Evolutionary conservation across 2,797 vertebrate species (phyloP).

Genomic region (Iguana delicatissima): DNA sequence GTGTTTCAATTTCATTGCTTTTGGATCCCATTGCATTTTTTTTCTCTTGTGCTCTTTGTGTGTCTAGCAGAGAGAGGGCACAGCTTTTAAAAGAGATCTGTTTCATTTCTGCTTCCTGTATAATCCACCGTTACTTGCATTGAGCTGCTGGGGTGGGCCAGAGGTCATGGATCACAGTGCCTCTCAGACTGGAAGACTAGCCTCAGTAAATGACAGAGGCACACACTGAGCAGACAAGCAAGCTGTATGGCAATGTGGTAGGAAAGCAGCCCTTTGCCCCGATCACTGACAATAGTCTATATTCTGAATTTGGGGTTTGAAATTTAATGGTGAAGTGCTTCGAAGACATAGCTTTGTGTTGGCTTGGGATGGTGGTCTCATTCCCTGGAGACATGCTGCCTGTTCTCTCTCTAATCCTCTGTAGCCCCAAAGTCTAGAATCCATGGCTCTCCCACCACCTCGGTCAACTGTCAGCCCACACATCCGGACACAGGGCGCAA

Average conservation of each 20-base stretch:
- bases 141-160: not conserved
- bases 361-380: slow-evolving; percentile 6
- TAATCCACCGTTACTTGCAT: not conserved
- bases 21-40: not conserved
- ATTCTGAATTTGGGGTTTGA: not conserved
- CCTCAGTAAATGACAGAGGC: not conserved
- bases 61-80: not conserved
- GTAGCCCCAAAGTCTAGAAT: slow-evolving; percentile 52
- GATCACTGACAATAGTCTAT: not conserved
- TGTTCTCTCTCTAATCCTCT: slow-evolving; percentile 63
- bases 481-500: not conserved
- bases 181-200: not conserved
- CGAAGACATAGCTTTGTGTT: not conserved
- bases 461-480: not conserved
- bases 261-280: not conserved
- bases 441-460: not conserved
- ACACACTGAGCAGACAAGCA: not conserved
- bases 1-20: not conserved
- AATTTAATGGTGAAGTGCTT: slow-evolving; percentile 20
- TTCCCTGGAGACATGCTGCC: slow-evolving; percentile 43
- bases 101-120: not conserved
- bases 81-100: not conserved
- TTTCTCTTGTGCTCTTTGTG: not conserved
- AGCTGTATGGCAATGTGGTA: not conserved
- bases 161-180: not conserved